Evolutionary conservation across 30 jellyfish, hydroid and myxozoan genomes (phyloP), one percentile per base, ranked within the genome.

Genomic region (Aurelia aurita complex sp. Pacific): DNA sequence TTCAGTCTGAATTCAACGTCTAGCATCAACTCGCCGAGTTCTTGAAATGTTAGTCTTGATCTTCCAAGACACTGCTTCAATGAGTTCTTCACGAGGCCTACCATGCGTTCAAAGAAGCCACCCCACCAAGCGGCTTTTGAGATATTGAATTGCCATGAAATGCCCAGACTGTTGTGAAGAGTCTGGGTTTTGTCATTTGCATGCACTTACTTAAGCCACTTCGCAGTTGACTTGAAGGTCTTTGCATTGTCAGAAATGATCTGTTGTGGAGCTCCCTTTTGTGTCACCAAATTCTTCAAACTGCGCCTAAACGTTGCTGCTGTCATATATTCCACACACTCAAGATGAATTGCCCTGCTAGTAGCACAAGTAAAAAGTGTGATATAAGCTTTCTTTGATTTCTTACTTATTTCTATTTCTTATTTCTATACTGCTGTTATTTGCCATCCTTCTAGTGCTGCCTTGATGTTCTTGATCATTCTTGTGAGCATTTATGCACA

Each of bases 111-210:
- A 72, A 67, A 68, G 61, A 82, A 54, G 9, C 91, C 95, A 34
- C 85, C 91, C 95, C 94, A 70, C 94, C 89, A 84, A 18, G 77
- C 42, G 13, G 84, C 77, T 80, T 86, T 64, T 34, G 90, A 42
- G 17, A 82, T 52, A 61, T 82, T 82, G 77, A 82, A 82, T 36
- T 54, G 69, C 88, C 92, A 82, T 52, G 55, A 67, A 4, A 82
- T 82, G 18, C 72, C 42, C 63, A 19, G 32, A 51, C 70, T 61
- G 33, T 42, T 61, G 5, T 70, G 77, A 43, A 23, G 33, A 19
- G 73, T 73, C 66, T 55, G 38, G 33, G 70, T 61, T 40, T 33
- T 65, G 23, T 89, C 17, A 61, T 82, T 42, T 38, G 69, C 46
- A 36, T 61, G 70, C 38, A 85, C 42, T 74, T 18, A 52, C 5